A percentile compares a stretch with the other conserved stretches of the same genome.
Conservation (phyloP, 2,888 invertebrate species). For the Perdita meconis region DNA sequence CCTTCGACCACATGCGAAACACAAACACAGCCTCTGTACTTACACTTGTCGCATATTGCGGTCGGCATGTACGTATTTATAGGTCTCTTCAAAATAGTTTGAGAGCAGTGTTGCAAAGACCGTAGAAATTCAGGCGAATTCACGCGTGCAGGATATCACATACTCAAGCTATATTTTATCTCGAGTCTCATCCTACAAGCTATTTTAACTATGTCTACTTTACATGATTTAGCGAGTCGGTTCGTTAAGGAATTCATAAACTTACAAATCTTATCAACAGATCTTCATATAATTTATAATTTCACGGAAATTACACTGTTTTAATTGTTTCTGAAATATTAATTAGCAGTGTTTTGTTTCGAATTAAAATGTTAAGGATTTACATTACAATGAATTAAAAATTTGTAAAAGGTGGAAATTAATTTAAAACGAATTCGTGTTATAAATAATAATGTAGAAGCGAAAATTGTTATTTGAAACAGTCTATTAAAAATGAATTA, state of each 20-base stretch:
- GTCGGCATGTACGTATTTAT: constrained; percentile 66
- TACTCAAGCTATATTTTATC: constrained; percentile 3
- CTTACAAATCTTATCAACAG: too few species aligned
- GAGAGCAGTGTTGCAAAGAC: constrained; percentile 65
- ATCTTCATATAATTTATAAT: too few species aligned
- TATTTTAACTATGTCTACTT: constrained; percentile 15
- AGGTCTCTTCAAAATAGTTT: constrained; percentile 69
- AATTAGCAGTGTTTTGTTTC: too few species aligned
- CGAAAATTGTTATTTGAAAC: too few species aligned
- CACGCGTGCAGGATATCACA: constrained; percentile 52
- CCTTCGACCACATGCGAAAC: constrained; percentile 34
- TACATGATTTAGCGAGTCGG: not conserved
- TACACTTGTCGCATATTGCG: constrained; percentile 62
- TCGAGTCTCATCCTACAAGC: not conserved
- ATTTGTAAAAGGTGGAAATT: too few species aligned
- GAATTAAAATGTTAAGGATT: too few species aligned
- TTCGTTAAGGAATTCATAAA: not conserved
- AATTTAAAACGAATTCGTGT: too few species aligned
- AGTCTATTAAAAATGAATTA: too few species aligned
- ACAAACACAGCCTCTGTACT: constrained; percentile 51
- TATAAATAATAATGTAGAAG: too few species aligned
- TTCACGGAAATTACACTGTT: too few species aligned
- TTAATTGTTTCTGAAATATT: too few species aligned
- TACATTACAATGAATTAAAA: too few species aligned
- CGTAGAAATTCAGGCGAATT: constrained; percentile 65